Evolutionary conservation across 2,888 invertebrate genomes (phyloP), one percentile per base, ranked within the genome.

Genomic region (Sussaba pulchella): DNA sequence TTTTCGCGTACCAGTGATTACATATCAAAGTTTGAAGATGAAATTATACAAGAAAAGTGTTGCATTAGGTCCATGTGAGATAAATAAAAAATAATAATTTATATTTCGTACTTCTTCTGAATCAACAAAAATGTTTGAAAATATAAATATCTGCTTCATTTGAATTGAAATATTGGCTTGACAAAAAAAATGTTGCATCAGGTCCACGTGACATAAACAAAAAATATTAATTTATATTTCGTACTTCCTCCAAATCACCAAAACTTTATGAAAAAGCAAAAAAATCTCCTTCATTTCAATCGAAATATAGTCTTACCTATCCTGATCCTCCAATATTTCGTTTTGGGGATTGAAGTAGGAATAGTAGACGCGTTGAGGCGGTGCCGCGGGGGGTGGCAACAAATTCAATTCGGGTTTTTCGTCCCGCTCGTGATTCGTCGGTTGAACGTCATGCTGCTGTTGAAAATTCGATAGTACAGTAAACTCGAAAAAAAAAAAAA

Each of bases 261-360:
- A 31, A 31, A 31, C 6, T 2, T 31, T 31, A n/a, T n/a, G n/a
- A 2, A 31, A 31, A 31, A 31, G 31, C 31, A 31, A 31, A 31
- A 5, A 31, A 21, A 50, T 47, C 19, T 17, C 17, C 17, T 0
- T 47, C 6, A 47, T 17, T 47, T 47, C 17, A 9, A 17, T 9
- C n/a, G n/a, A n/a, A n/a, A n/a, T n/a, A n/a, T n/a, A n/a, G 31
- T 2, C 87, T 91, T 89, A 94, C 94, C 94, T 93, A 89, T 94
- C 94, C 88, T 95, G 95, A 87, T 95, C 95, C 74, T 95, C 95
- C 64, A 94, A 93, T 78, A 94, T 93, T 87, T 95, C 95, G 52
- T 95, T 95, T 2, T 94, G 95, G 79, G 94, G 92, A 43, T 96
- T 96, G 92, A 96, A 96, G 93, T 96, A 96, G 50, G 96, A 96